A percentile compares a stretch with the other conserved stretches of the same genome.
Evolutionary conservation across 1,140 invertebrate genomes (phyloP).

Genomic region (Hormaphis cornu): DNA sequence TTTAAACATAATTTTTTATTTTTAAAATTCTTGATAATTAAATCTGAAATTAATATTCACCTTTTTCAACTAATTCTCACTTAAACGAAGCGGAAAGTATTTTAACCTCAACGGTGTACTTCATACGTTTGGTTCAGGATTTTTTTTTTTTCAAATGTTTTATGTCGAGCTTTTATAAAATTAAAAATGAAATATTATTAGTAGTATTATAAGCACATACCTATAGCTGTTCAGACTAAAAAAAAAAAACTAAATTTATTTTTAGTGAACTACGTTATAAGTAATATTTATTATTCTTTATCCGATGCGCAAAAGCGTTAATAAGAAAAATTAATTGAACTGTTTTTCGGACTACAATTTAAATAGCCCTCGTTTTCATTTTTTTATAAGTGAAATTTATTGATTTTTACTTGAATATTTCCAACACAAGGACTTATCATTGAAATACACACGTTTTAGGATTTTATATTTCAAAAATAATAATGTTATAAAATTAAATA

Average conservation of each 20-base stretch:
- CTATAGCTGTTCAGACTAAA: background rate
- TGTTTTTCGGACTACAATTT: background rate
- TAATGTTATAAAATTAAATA: too few species aligned
- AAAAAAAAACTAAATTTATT: background rate
- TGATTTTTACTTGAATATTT: background rate
- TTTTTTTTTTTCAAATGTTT: background rate
- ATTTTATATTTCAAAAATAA: too few species aligned
- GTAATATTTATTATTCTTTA: slow-evolving; percentile 6
- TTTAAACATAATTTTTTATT: background rate
- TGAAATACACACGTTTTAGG: too few species aligned
- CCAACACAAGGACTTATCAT: too few species aligned
- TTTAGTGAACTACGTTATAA: background rate
- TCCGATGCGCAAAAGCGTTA: background rate
- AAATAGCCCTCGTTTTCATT: background rate
- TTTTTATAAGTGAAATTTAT: background rate
- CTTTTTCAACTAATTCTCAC: background rate
- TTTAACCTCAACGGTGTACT: background rate
- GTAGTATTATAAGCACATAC: background rate
- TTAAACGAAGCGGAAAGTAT: too few species aligned
- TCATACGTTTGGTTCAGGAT: background rate
- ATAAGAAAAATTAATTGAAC: background rate
- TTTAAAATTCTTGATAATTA: background rate
- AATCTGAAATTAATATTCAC: background rate
- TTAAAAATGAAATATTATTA: background rate
- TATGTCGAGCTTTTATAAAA: slow-evolving; percentile 2